Evolutionary conservation across 2,797 vertebrate genomes (phyloP).

Genomic region (Masticophis lateralis): DNA sequence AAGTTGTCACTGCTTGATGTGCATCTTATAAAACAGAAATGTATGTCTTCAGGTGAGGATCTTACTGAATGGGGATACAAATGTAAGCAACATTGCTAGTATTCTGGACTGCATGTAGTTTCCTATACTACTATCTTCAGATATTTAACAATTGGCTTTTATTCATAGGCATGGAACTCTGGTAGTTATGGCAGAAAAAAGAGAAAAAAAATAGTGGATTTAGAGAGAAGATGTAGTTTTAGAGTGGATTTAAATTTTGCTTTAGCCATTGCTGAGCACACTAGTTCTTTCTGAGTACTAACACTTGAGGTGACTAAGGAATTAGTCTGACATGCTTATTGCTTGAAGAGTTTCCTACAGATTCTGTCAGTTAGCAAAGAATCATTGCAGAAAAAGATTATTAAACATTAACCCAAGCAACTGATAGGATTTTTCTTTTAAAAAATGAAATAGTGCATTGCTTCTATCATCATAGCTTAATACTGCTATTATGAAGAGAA

Average conservation of each 20-base stretch:
- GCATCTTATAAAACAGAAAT: constrained; percentile 6
- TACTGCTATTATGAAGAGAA: background rate
- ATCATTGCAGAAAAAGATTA: background rate
- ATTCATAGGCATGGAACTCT: background rate
- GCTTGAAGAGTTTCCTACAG: background rate
- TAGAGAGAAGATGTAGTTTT: background rate
- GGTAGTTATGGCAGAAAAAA: background rate
- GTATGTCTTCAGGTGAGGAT: background rate
- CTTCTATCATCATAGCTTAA: background rate
- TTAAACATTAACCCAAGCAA: background rate
- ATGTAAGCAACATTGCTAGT: rapidly evolving
- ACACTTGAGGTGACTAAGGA: background rate
- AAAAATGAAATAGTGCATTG: background rate
- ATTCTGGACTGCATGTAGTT: background rate
- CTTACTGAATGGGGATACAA: background rate
- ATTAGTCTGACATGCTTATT: background rate
- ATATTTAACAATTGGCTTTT: background rate
- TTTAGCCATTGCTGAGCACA: background rate
- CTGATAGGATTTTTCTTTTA: background rate
- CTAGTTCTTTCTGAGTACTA: background rate
- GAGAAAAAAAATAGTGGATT: background rate
- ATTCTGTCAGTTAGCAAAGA: background rate
- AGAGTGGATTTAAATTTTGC: background rate
- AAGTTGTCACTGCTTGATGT: background rate
- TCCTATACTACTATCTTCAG: background rate